Conservation (phyloP, 2,888 invertebrate genomes). For the Odontothrips loti region DNA sequence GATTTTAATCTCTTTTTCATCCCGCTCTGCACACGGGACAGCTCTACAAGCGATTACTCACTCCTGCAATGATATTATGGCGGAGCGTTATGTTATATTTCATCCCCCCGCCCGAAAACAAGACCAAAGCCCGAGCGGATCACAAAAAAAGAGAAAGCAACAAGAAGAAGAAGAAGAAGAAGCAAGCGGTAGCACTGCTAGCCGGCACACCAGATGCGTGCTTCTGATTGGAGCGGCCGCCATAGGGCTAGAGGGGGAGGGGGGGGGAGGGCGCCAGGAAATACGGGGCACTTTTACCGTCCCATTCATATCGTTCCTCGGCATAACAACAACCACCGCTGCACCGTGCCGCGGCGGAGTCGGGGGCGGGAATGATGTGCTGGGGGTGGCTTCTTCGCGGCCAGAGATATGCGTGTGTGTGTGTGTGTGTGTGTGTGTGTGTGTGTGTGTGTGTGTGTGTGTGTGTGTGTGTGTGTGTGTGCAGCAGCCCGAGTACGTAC, state of each 20-base stretch:
- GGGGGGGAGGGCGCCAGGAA: not conserved
- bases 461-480: not conserved
- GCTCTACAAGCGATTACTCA: not conserved
- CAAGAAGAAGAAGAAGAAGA: no score
- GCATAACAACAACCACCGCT: not conserved
- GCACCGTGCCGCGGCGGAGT: not conserved
- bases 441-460: not conserved
- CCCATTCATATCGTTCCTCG: slow-evolving; percentile 15
- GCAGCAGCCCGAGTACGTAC: not conserved
- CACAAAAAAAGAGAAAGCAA: no score
- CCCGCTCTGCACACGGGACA: not conserved
- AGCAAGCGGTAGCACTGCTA: not conserved
- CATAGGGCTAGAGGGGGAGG: no score
- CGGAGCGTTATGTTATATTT: slow-evolving; percentile 4
- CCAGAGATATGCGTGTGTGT: not conserved
- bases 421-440: not conserved
- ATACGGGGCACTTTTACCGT: slow-evolving; percentile 16
- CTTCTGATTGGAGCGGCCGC: no score
- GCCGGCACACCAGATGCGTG: no score
- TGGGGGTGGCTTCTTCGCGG: not conserved
- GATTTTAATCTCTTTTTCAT: not conserved
- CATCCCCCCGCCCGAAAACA: not conserved
- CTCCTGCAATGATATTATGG: not conserved
- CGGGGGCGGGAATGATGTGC: not conserved
- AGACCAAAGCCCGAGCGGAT: no score